Base-by-base conservation (phyloP, 1,140 invertebrate species). In the Pseudomyrmex cubaensis region DNA sequence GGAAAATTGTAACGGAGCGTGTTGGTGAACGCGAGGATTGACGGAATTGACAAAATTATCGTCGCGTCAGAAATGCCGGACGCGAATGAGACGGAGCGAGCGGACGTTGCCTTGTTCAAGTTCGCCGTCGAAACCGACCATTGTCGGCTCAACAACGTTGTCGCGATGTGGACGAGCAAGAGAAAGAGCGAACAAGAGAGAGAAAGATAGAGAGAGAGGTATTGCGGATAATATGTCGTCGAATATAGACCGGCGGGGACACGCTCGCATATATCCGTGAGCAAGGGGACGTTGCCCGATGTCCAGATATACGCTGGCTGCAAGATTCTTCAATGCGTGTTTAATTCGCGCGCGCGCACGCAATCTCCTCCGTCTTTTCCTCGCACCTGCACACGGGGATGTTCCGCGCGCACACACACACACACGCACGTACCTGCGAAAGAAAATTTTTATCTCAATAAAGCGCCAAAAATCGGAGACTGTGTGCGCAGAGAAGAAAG, bases 41-140 rank as follows among this genome's bases (percentile, higher is more conserved):
- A 87, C 73, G 56, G 73, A 87, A 87, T 87, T 87, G 86, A 84
- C 86, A 67, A 78, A 87, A 87, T 87, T 87, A 87, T 87, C 85
- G 22, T 57, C 48, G 67, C 78, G 62, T 87, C 86, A 72, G 73
- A 62, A 48, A 50, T 52, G 56, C 61, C 77, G 64, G 72, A 78
- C 69, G 85, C 70, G 64, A 86, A 48, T 86, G 85, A 87, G 85
- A 87, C 85, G 1, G 63, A 62, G 62, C 74, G 85, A 72, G 63
- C 72, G 85, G 75, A 70, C 73, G 78, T 76, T 78, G 78, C 73
- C 83, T 87, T 83, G 86, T 87, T 78, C 62, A 87, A 87, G 80
- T 87, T 87, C 56, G 80, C 56, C 86, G 56, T 72, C 86, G 61
- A 74, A 56, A 13, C 56, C 20, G 20, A 20, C 20, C 62, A 84